A percentile compares a stretch with the other conserved stretches of the same genome.
These are phyloP conservation scores for Stegana nigrithorax DNA, from an alignment of 2,888 invertebrate genomes.

Conservation along the genomic window DNA sequence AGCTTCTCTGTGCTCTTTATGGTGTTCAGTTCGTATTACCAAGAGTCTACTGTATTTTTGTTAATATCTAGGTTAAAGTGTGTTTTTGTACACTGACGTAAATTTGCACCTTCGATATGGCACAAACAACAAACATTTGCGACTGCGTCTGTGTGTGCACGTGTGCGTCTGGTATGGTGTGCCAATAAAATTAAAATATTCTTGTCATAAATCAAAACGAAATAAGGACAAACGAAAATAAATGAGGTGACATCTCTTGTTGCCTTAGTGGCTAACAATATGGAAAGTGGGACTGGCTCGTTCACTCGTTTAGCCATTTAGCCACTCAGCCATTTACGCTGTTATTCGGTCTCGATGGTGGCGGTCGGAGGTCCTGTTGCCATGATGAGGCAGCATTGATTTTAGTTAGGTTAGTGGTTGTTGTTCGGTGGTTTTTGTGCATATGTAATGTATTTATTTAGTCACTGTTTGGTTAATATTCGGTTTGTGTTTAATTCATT, in stretches of 20 bases:
- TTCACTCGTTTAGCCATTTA: no score
- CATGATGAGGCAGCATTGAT: no score
- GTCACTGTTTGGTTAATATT: no score
- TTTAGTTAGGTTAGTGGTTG: no score
- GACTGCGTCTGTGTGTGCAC: slow-evolving; percentile 1
- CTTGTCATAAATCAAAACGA: slow-evolving; percentile 52
- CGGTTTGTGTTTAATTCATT: no score
- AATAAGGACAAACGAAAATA: slow-evolving; percentile 49
- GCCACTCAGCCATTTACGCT: no score
- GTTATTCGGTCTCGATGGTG: no score
- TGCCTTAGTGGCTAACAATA: slow-evolving; percentile 16
- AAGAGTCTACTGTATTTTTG: neutral
- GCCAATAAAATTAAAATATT: slow-evolving; percentile 53
- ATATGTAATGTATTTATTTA: slow-evolving; percentile 21
- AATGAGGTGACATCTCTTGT: slow-evolving; percentile 35
- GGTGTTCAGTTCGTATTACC: neutral
- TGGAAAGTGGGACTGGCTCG: no score
- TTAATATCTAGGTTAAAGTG: slow-evolving; percentile 1
- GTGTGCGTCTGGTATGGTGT: slow-evolving; percentile 19
- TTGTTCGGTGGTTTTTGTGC: neutral
- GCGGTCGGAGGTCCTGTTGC: no score
- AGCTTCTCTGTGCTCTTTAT: no score
- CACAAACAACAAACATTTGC: neutral
- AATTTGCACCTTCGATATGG: neutral
- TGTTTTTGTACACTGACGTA: slow-evolving; percentile 14